Evolutionary conservation across 2,888 invertebrate species (phyloP).

Genomic region (Crematogaster levior): DNA sequence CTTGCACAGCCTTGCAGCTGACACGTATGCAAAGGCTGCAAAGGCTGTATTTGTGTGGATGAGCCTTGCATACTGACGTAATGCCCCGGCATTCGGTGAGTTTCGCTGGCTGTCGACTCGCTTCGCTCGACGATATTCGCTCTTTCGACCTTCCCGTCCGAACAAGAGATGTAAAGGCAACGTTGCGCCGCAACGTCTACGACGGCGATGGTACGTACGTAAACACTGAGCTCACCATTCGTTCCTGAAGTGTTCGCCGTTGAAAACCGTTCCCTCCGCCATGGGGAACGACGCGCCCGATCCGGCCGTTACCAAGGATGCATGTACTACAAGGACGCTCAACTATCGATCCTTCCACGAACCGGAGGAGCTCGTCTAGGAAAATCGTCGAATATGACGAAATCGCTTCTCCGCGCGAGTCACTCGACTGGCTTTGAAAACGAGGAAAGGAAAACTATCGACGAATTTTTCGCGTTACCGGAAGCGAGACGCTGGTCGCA

Average conservation of each 20-base stretch:
- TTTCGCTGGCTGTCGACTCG: slow-evolving; percentile 63
- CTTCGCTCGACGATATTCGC: slow-evolving; percentile 71
- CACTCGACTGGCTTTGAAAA: slow-evolving; percentile 3
- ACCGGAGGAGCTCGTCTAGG: slow-evolving; percentile 27
- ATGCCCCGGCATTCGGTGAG: slow-evolving; percentile 58
- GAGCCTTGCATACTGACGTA: slow-evolving; percentile 33
- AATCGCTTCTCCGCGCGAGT: slow-evolving; percentile 14
- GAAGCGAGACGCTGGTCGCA: not conserved
- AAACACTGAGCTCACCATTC: slow-evolving; percentile 66
- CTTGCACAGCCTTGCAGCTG: not conserved
- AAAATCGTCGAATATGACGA: slow-evolving; percentile 53
- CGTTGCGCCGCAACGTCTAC: slow-evolving; percentile 64
- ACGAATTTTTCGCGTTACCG: slow-evolving; percentile 9
- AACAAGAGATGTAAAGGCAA: slow-evolving; percentile 60
- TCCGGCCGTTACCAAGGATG: slow-evolving; percentile 51
- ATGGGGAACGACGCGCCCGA: slow-evolving; percentile 39
- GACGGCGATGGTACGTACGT: slow-evolving; percentile 65
- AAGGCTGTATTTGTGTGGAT: not conserved
- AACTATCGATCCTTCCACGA: slow-evolving; percentile 43
- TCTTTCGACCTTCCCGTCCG: slow-evolving; percentile 75
- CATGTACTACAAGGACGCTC: slow-evolving; percentile 43
- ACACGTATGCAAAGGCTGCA: not conserved
- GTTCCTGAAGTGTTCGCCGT: slow-evolving; percentile 48
- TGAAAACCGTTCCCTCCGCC: slow-evolving; percentile 36
- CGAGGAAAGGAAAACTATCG: not conserved